Base-by-base conservation (phyloP, 2,797 vertebrate species). In the Antennarius maculatus region DNA sequence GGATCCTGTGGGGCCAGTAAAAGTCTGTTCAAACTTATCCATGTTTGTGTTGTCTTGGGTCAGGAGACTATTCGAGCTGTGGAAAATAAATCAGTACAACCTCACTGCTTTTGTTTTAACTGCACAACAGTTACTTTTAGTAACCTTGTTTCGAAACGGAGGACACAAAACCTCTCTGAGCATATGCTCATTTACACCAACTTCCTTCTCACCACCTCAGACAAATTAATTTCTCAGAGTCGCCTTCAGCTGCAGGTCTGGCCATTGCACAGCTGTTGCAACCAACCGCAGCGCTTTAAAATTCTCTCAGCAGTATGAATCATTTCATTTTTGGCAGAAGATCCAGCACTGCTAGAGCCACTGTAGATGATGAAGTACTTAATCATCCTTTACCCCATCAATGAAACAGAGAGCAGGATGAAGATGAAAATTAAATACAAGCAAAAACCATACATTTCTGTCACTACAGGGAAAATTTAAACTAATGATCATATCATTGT, bases 401-500 rank as follows among this genome's bases (percentile, higher is more conserved):
- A 74, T 71, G 61, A 67, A 71, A 76, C 71, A 60, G 53, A 10
- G 53, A 79, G 58, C 71, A 72, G 29, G 77, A 80, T 66, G 68
- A 55, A 66, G 41, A 52, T 61, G 68, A 55, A 29, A 49, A 65
- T 62, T 54, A 51, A 71, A 85, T 69, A 67, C 60, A 74, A 69
- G 55, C 50, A 8, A 77, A 49, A 49, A 84, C 15, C 78, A 76
- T 80, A 74, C 61, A 81, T 88, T 77, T 80, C 52, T 90, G 67
- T 88, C 69, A 77, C 77, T 78, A 64, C 72, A 74, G 81, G 82
- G 86, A 61, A 85, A 82, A 81, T 82, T 83, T 74, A 85, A 88
- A 95, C 95, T 97, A 96, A 97, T 95, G 82, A 91, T 89, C 93
- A 87, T 96, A 89, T 95, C 92, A 93, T 93, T 96, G 86, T 90